These are phyloP conservation scores for Papilio dardanus DNA, from an alignment of 1,140 invertebrate species.

Conservation along the genomic window DNA sequence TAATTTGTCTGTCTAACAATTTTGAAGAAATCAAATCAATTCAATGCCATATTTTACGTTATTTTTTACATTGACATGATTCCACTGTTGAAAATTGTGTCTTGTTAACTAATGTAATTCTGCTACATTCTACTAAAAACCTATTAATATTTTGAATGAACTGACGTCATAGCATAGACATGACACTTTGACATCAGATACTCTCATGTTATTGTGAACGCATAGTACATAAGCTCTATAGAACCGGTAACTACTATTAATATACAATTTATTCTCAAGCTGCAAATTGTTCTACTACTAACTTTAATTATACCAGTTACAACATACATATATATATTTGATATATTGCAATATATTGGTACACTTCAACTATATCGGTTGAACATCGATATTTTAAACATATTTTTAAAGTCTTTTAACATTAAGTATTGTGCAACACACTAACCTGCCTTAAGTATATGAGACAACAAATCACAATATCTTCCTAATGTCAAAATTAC, in stretches of 20 bases:
- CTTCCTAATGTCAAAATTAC: constrained; percentile 37
- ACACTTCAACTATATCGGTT: constrained; percentile 2
- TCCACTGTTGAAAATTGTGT: neutral
- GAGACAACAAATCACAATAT: constrained; percentile 40
- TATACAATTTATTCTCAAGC: constrained; percentile 63
- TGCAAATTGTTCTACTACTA: constrained; percentile 57
- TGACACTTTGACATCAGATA: too few species aligned
- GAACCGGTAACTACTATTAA: constrained; percentile 45
- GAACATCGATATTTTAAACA: too few species aligned
- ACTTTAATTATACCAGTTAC: constrained; percentile 57
- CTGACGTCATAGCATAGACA: too few species aligned
- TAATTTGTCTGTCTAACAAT: too few species aligned
- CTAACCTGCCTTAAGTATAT: constrained; percentile 45
- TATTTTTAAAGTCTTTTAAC: constrained; percentile 33
- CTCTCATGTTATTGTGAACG: neutral
- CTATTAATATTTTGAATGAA: neutral
- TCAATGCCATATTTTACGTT: too few species aligned
- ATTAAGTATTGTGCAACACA: constrained; percentile 68
- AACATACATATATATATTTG: constrained; percentile 64
- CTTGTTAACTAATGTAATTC: neutral
- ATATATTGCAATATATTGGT: constrained; percentile 34
- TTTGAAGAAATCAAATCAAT: too few species aligned
- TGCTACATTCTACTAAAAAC: neutral
- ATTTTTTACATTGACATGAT: neutral
- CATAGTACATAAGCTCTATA: neutral